Percentiles rank a stretch among this genome's conserved stretches.
These are phyloP conservation scores for Zoanthus solanderi DNA, from an alignment of 92 coral and sea anemone species.

Conservation along the genomic window DNA sequence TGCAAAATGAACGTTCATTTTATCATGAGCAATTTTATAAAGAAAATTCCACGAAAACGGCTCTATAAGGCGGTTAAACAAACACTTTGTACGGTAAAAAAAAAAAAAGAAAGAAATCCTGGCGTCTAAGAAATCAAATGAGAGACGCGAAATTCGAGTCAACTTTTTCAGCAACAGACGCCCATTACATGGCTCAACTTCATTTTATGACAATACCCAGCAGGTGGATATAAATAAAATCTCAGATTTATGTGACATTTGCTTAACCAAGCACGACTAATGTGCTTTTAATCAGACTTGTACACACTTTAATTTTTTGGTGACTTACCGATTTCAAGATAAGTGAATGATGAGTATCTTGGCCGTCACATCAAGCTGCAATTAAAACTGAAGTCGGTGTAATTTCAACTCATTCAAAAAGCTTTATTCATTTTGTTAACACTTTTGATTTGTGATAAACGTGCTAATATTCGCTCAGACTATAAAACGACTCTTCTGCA, in stretches of 20 bases:
- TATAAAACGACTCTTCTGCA: constrained; percentile 52
- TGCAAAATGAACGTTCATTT: background rate
- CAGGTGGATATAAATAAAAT: constrained; percentile 13
- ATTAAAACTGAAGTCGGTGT: constrained; percentile 56
- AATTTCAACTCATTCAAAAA: constrained; percentile 52
- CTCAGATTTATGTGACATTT: constrained; percentile 47
- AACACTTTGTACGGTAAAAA: background rate
- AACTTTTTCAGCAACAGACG: constrained; percentile 16
- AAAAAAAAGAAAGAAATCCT: background rate
- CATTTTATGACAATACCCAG: constrained; percentile 12
- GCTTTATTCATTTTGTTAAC: constrained; percentile 69
- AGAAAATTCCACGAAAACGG: background rate
- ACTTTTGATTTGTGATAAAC: constrained; percentile 73
- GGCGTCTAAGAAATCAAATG: background rate
- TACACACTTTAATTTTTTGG: constrained; percentile 1
- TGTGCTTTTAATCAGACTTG: constrained; percentile 34
- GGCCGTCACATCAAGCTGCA: constrained; percentile 61
- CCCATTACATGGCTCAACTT: constrained; percentile 34
- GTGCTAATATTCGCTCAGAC: constrained; percentile 62
- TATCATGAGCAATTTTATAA: background rate
- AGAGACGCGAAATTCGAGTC: constrained; percentile 29
- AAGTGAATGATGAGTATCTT: constrained; percentile 61
- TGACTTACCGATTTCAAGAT: constrained; percentile 52
- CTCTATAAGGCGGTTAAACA: background rate
- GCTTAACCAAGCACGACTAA: constrained; percentile 49